These are phyloP conservation scores for Ptychadena robeensis DNA, from an alignment of 2,797 vertebrate genomes.

Conservation along the genomic window DNA sequence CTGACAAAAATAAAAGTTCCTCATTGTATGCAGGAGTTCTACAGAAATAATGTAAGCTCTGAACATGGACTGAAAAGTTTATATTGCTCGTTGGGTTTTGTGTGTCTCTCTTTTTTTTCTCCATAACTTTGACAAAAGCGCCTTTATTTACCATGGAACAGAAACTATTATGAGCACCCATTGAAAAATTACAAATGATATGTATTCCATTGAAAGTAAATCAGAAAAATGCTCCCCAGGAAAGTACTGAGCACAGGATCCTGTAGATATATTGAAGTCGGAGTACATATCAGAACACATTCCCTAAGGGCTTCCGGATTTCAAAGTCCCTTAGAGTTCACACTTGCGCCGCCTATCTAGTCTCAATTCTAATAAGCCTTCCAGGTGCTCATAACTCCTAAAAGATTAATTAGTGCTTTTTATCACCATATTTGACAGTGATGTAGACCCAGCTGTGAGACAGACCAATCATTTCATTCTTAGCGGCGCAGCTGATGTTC, in stretches of 20 bases:
- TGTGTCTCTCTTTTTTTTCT: too few species aligned
- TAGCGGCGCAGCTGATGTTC: conserved; percentile 29
- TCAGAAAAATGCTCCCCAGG: too few species aligned
- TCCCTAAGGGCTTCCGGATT: neutral
- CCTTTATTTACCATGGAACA: too few species aligned
- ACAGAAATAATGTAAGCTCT: neutral
- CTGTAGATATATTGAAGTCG: neutral
- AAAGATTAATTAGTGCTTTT: conserved; percentile 39
- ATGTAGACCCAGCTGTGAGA: conserved; percentile 11
- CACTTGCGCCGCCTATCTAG: neutral
- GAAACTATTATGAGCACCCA: too few species aligned
- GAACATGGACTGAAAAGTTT: too few species aligned
- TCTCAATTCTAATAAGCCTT: conserved; percentile 9
- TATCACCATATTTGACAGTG: conserved; percentile 7
- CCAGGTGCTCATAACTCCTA: conserved; percentile 15
- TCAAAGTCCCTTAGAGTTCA: conserved; percentile 13
- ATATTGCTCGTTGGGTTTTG: too few species aligned
- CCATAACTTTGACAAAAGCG: too few species aligned
- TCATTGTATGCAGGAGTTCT: neutral
- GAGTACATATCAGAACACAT: neutral
- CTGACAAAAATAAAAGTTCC: neutral
- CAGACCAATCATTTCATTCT: conserved; percentile 12
- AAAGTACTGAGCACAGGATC: too few species aligned
- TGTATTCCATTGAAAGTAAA: too few species aligned
- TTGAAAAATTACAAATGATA: too few species aligned